Conservation (phyloP, 2,113 vertebrate genomes). For the Paraplagusia blochii region DNA sequence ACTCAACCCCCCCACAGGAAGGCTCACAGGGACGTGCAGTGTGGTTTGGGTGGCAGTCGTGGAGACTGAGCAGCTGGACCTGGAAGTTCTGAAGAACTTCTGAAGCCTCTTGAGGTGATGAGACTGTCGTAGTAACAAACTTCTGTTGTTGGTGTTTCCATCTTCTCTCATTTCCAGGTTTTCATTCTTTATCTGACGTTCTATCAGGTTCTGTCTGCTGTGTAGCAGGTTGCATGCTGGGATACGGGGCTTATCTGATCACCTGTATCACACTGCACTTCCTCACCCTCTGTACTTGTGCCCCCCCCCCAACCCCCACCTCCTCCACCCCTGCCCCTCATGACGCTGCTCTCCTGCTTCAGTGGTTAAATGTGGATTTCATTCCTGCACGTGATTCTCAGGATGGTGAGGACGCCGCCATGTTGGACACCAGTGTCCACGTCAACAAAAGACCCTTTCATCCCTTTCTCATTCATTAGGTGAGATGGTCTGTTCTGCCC, state of each 20-base stretch:
- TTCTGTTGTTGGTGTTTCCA: too few species aligned
- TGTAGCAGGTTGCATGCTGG: constrained; percentile 25
- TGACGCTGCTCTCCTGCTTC: constrained; percentile 37
- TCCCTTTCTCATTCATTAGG: constrained; percentile 58
- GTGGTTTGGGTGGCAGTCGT: too few species aligned
- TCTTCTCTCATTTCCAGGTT: constrained; percentile 27
- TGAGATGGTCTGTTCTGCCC: constrained; percentile 39
- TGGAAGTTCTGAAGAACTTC: too few species aligned
- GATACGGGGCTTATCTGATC: constrained; percentile 66
- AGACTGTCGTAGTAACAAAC: too few species aligned
- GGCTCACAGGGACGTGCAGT: too few species aligned
- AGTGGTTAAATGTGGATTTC: constrained; percentile 28
- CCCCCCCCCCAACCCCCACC: constrained; percentile 14
- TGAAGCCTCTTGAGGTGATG: too few species aligned
- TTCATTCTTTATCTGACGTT: constrained; percentile 48
- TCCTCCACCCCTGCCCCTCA: too few species aligned
- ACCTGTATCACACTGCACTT: constrained; percentile 50
- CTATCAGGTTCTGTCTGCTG: constrained; percentile 45
- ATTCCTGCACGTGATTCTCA: constrained; percentile 57
- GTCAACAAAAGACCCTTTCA: constrained; percentile 62
- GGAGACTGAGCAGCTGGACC: too few species aligned
- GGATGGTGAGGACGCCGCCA: constrained; percentile 24
- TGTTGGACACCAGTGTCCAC: constrained; percentile 24
- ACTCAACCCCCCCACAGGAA: too few species aligned
- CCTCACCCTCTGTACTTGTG: constrained; percentile 26